Base-by-base conservation (phyloP, 92 coral and sea anemone genomes). In the Chrysogorgia sp. region DNA sequence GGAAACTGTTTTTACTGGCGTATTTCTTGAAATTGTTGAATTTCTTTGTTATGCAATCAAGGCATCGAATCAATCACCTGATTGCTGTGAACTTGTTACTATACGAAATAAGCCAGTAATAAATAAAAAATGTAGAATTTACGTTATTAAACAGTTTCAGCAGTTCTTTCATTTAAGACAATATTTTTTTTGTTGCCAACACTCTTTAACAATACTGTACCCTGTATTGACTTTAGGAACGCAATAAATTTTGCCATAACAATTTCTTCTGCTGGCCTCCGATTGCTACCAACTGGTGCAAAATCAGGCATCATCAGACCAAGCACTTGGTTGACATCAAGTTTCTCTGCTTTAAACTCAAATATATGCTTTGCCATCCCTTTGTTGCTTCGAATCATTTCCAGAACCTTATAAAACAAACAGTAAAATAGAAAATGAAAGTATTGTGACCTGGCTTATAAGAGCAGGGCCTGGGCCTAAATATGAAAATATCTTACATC, bases 241-340 rank as follows among this genome's bases (percentile, higher is more conserved):
- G 70, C 87, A 83, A 83, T 60, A 67, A 83, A 58, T 67, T 83
- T 83, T 32, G 87, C 60, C 70, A 83, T 52, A 37, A 83, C 83
- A 32, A 76, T 66, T 76, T 83, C 87, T 74, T 83, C 76, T 23
- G 82, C 59, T 3, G 23, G 34, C 65, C 83, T 76, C 55, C 83
- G 58, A 56, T 83, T 65, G 83, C 75, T 76, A 6, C 87, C 87
- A 69, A 26, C 35, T 31, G 83, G 83, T 63, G 87, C 63, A 23
- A 52, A 17, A 23, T 17, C 59, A 52, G 22, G 59, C 26, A 17
- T 52, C 26, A 52, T 17, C 22, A 52, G 21, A 52, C 59, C 26
- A 17, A 52, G 59, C 26, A 52, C 59, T 52, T 17, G 22, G 59
- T 52, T 52, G 26, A 23, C 59, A 52, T 52, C 59, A 17, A 52